A percentile compares a stretch with the other conserved stretches of the same genome.
phyloP scores from a whole-genome alignment of 2,888 invertebrate genomes.

The Pristionchus fissidentatus region DNA sequence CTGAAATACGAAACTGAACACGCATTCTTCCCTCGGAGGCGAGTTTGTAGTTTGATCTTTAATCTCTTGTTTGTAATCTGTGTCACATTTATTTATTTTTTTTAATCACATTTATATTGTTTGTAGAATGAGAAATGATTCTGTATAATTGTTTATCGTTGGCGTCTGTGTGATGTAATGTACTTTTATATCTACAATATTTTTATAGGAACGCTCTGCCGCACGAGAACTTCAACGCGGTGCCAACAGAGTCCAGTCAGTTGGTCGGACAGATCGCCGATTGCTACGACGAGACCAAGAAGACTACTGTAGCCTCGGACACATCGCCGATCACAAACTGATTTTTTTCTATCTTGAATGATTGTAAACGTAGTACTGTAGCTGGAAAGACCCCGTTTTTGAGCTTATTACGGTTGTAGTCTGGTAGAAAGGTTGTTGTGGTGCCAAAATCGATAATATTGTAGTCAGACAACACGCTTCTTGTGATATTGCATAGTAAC shows the following conservation, averaged over 20 bases:
- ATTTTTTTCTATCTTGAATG: not conserved
- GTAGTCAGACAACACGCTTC: not conserved
- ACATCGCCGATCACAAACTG: not conserved
- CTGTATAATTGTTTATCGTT: too few relatives aligned
- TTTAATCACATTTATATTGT: not conserved
- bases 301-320: not conserved
- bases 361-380: too few relatives aligned
- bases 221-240: constrained; percentile 55
- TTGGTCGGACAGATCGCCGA: constrained; percentile 42
- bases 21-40: constrained; percentile 60
- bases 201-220: constrained; percentile 59
- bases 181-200: too few relatives aligned
- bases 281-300: constrained; percentile 9
- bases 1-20: constrained; percentile 80
- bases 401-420: constrained; percentile 9
- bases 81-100: too few relatives aligned
- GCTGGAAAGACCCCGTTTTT: not conserved
- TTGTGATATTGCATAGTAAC: too few relatives aligned
- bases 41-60: constrained; percentile 30
- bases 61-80: not conserved
- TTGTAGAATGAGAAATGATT: too few relatives aligned
- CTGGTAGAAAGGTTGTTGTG: not conserved
- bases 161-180: too few relatives aligned
- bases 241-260: constrained; percentile 19
- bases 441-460: constrained; percentile 25